Percentiles rank a stretch among this genome's conserved stretches.
phyloP scores from a whole-genome alignment of 2,113 vertebrate species.

The Tenebrosternarchus preto region DNA sequence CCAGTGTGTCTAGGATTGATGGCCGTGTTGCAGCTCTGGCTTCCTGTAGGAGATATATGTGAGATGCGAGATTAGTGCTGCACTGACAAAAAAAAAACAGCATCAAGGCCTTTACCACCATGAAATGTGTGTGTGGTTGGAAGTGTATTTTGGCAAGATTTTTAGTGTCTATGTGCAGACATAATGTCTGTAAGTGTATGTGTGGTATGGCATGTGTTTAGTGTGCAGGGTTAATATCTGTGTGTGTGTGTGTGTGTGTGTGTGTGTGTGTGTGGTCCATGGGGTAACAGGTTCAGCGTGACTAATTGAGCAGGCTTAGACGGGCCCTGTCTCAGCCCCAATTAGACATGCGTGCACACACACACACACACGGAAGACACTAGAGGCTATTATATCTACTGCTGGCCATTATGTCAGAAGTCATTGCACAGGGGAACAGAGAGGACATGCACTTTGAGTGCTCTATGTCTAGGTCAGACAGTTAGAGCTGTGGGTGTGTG shows the following conservation, averaged over 20 bases:
- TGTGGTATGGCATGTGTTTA: no score
- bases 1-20: constrained; percentile 16
- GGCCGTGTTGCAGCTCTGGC: constrained; percentile 38
- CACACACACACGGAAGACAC: constrained; percentile 40
- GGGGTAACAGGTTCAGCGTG: constrained; percentile 45
- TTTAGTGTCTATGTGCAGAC: constrained; percentile 2
- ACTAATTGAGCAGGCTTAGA: constrained; percentile 52
- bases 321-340: constrained; percentile 10
- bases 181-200: neutral
- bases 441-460: constrained; percentile 25
- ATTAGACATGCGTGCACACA: constrained; percentile 42
- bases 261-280: constrained; percentile 49
- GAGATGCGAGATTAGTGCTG: constrained; percentile 38
- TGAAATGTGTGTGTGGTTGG: constrained; percentile 43
- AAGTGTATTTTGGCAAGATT: constrained; percentile 36
- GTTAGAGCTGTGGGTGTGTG: constrained; percentile 33
- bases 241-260: constrained; percentile 22
- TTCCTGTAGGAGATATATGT: constrained; percentile 54
- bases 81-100: constrained; percentile 40
- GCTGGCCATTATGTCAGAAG: constrained; percentile 23
- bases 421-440: constrained; percentile 27
- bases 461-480: constrained; percentile 18
- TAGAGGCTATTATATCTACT: constrained; percentile 34
- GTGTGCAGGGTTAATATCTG: no score
- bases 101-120: constrained; percentile 47